These are phyloP conservation scores for Neotoxoptera formosana DNA, from an alignment of 1,140 invertebrate species.

Conservation along the genomic window DNA sequence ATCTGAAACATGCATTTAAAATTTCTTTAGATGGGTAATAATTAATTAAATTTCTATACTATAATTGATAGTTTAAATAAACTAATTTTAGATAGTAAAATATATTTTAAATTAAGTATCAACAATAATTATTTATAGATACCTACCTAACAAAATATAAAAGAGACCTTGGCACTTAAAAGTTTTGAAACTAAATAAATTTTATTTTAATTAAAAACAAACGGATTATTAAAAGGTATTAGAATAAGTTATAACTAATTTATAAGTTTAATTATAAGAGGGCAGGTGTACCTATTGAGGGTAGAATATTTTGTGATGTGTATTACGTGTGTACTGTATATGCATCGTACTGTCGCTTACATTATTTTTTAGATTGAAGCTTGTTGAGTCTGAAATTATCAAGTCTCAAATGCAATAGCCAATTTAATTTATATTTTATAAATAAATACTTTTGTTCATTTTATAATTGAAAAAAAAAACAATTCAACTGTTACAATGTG, in stretches of 20 bases:
- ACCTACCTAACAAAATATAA: not conserved
- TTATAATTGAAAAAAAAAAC: not conserved
- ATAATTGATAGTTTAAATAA: not conserved
- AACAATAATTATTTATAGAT: not conserved
- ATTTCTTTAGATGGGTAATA: too few relatives aligned
- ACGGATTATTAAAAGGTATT: not conserved
- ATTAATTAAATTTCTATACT: too few relatives aligned
- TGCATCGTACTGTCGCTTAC: not conserved
- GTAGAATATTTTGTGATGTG: not conserved
- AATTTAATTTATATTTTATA: not conserved
- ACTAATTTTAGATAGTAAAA: not conserved
- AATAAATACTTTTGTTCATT: not conserved
- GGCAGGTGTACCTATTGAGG: not conserved
- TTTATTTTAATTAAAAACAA: not conserved
- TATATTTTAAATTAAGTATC: not conserved
- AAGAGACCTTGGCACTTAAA: not conserved
- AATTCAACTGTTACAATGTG: not conserved
- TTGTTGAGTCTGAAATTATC: not conserved
- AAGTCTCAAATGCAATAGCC: not conserved
- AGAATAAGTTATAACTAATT: not conserved
- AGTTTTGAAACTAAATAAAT: not conserved
- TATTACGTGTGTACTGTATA: not conserved
- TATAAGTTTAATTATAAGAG: not conserved
- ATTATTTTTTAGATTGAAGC: not conserved
- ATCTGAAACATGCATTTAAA: not conserved